phyloP scores from a whole-genome alignment of 2,113 vertebrate genomes.

The Fulmarus glacialis region DNA sequence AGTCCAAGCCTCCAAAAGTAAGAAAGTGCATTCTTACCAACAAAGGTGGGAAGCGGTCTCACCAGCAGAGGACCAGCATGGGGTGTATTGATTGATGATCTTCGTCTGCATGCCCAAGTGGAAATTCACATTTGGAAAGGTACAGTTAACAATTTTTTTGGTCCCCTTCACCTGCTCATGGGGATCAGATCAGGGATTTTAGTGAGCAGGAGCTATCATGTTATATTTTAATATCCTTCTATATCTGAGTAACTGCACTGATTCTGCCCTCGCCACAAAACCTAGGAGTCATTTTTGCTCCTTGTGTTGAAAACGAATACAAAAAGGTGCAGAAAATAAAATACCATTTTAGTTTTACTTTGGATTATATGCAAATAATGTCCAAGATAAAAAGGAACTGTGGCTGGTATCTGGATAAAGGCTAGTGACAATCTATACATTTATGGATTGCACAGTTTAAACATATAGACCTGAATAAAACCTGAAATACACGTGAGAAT shows the following conservation, averaged over 20 bases:
- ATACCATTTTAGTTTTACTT: background rate
- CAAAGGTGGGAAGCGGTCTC: background rate
- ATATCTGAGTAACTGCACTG: background rate
- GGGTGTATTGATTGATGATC: background rate
- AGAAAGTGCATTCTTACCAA: background rate
- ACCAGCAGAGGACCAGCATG: background rate
- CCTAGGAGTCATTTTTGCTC: background rate
- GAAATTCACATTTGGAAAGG: background rate
- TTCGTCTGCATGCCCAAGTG: background rate
- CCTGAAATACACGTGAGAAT: background rate
- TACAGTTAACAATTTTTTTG: background rate
- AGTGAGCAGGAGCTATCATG: background rate
- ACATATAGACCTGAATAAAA: background rate
- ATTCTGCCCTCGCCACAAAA: background rate
- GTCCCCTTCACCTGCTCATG: background rate
- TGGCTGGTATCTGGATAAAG: background rate
- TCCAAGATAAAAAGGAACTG: background rate
- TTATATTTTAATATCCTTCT: background rate
- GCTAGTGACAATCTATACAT: background rate
- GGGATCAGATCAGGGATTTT: background rate
- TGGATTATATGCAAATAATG: background rate
- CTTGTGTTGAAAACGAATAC: background rate
- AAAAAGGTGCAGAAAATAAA: background rate
- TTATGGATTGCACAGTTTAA: background rate
- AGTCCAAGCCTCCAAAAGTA: background rate